Base-by-base conservation (phyloP, 2,113 vertebrate species). In the Eclectus roratus region DNA sequence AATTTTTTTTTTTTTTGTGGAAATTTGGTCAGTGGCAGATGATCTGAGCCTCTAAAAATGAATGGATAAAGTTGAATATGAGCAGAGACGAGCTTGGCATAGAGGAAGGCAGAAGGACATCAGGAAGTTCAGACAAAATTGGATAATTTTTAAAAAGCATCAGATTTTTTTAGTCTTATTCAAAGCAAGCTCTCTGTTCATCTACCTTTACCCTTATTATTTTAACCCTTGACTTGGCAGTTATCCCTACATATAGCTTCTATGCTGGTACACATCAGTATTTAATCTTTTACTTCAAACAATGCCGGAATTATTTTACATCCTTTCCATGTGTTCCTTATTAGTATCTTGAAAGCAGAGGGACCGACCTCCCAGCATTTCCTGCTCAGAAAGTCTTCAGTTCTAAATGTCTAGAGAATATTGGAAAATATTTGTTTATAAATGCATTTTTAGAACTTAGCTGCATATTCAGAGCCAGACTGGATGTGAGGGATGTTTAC, bases 251-350 rank as follows among this genome's bases (percentile, higher is more conserved):
- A 0, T n/a, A 19, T 11, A 37, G 37, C 47, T 94, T 87, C 74
- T 79, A 46, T 91, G 37, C 27, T 88, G 61, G 47, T 44, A 95
- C 9, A 74, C 44, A 90, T 27, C 61, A 76, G 35, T 63, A 71
- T 84, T 93, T 85, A 84, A 63, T 91, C 10, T 88, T 92, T 94
- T 72, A 55, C n/a, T 96, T 95, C 80, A 94, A 92, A 83, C 85
- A 83, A 35, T 46, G 69, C 49, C 85, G 71, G 69, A 93, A 88
- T 91, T 83, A 89, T 71, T 93, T 92, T 69, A 65, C 56, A 77
- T 93, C 73, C 66, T 94, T 95, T 91, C 85, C 87, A 91, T 80
- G 24, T 94, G 90, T 85, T 96, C n/a, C n/a, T 86, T 90, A 72
- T 95, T 95, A 94, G 50, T 28, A 61, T 91, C 66, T 91, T 83